These are phyloP conservation scores for Scaptodrosophila lebanonensis DNA, from an alignment of 1,140 invertebrate species.

Conservation along the genomic window DNA sequence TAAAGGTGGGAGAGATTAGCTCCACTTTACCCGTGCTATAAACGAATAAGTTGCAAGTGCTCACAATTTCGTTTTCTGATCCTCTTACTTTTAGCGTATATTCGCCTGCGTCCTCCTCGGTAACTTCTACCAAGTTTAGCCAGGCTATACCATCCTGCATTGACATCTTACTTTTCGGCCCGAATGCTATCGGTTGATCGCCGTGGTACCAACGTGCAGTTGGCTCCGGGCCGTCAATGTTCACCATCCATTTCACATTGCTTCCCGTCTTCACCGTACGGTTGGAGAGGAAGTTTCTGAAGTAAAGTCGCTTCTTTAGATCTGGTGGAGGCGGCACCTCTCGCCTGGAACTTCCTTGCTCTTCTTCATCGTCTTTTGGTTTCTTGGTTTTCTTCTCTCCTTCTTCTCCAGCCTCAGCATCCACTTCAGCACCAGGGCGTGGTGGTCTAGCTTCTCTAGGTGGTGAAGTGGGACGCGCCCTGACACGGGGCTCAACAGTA, in stretches of 20 bases:
- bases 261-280: conserved; percentile 81
- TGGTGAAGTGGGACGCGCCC: conserved; percentile 52
- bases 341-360: conserved; percentile 42
- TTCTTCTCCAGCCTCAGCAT: conserved; percentile 25
- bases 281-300: conserved; percentile 84
- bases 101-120: conserved; percentile 80
- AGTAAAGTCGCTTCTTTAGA: conserved; percentile 82
- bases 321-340: conserved; percentile 71
- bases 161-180: conserved; percentile 77
- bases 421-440: conserved; percentile 35
- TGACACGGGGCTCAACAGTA: conserved; percentile 50
- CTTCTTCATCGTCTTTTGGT: conserved; percentile 52
- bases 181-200: conserved; percentile 74
- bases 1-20: conserved; percentile 62
- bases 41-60: conserved; percentile 70
- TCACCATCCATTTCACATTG: conserved; percentile 85
- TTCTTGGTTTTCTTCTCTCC: conserved; percentile 45
- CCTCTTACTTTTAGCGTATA: conserved; percentile 83
- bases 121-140: conserved; percentile 81
- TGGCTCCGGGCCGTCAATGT: conserved; percentile 85
- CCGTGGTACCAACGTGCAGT: conserved; percentile 86
- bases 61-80: conserved; percentile 72
- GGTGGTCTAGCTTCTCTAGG: conserved; percentile 56
- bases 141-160: conserved; percentile 81
- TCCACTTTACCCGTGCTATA: conserved; percentile 62